Conservation (phyloP, 2,888 invertebrate genomes). For the Drosophila greeni region DNA sequence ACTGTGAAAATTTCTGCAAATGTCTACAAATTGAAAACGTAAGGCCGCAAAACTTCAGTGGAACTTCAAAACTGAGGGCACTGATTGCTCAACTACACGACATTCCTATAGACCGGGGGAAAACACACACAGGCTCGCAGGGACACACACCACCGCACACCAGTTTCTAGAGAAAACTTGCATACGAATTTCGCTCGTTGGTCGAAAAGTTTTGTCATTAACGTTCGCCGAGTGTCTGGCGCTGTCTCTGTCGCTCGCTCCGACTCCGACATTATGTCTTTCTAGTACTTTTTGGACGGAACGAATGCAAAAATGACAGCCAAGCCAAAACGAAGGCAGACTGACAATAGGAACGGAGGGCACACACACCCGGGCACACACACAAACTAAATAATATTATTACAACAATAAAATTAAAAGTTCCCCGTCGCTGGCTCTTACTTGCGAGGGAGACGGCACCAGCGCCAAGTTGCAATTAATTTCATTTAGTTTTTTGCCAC, state of each 20-base stretch:
- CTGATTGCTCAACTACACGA: constrained; percentile 60
- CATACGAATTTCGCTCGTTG: constrained; percentile 63
- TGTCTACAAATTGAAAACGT: constrained; percentile 44
- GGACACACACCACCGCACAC: constrained; percentile 7
- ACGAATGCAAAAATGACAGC: constrained; percentile 68
- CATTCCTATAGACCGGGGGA: constrained; percentile 31
- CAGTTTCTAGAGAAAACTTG: constrained; percentile 40
- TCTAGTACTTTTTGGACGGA: constrained; percentile 54
- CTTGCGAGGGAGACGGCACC: constrained; percentile 24
- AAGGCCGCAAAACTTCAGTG: constrained; percentile 63
- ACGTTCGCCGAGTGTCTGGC: constrained; percentile 57
- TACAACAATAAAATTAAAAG: constrained; percentile 71
- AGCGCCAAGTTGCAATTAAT: constrained; percentile 68
- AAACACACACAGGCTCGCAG: constrained; percentile 4
- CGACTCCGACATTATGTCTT: constrained; percentile 54
- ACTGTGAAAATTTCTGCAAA: constrained; percentile 18
- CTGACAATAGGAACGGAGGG: constrained; percentile 30
- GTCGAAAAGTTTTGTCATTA: constrained; percentile 73
- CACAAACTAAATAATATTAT: constrained; percentile 68
- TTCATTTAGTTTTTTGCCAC: constrained; percentile 71
- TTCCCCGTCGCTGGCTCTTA: constrained; percentile 40
- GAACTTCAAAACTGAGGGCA: constrained; percentile 59
- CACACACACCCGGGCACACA: constrained; percentile 38
- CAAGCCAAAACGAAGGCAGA: constrained; percentile 21
- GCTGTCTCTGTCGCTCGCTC: constrained; percentile 7